A percentile compares a stretch with the other conserved stretches of the same genome.
Conservation (phyloP, 2,888 invertebrate species). For the Limnephilus rhombicus region DNA sequence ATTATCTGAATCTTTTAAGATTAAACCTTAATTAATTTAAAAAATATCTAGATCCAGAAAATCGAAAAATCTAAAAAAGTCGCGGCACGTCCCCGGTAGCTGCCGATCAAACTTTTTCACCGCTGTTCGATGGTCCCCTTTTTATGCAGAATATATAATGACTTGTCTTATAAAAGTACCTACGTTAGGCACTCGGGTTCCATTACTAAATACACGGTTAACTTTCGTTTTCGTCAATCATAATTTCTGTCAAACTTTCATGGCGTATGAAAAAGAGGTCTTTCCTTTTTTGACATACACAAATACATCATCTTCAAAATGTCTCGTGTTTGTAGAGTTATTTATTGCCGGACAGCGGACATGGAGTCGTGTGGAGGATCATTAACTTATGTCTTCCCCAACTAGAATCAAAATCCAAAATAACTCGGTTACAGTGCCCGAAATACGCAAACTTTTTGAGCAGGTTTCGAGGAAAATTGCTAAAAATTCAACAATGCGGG, state of each 20-base stretch:
- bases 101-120: not conserved
- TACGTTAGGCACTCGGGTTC: not conserved
- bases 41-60: not conserved
- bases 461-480: not conserved
- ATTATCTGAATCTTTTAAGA: not conserved
- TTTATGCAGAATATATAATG: not conserved
- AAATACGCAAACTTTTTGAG: not conserved
- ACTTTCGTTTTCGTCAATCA: not conserved
- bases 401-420: not conserved
- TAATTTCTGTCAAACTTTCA: constrained; percentile 1
- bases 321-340: constrained; percentile 13
- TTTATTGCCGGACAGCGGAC: not conserved
- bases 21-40: not conserved
- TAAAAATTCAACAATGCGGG: not conserved
- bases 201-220: not conserved
- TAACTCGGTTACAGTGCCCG: not conserved
- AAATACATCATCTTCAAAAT: constrained; percentile 15
- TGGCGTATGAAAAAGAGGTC: not conserved
- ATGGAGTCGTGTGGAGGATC: not conserved
- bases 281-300: not conserved
- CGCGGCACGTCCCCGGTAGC: not conserved
- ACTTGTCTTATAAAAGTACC: not conserved
- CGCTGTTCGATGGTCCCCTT: not conserved
- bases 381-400: not conserved
- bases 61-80: not conserved